These are phyloP conservation scores for Nephrotoma guestfalica DNA, from an alignment of 2,888 invertebrate species.

Conservation along the genomic window DNA sequence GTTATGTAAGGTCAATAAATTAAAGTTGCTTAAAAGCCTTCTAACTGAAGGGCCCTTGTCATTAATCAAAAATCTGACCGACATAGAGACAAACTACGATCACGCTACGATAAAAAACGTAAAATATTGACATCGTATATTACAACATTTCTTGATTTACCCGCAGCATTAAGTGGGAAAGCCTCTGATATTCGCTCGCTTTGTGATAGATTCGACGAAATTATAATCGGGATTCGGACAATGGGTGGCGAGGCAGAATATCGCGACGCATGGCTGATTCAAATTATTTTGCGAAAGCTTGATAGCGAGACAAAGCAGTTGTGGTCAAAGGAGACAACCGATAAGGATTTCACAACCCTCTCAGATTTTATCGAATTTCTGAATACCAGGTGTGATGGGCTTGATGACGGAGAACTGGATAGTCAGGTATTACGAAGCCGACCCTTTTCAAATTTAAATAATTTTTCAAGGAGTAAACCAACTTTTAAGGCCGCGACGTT, in stretches of 20 bases:
- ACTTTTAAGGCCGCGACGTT: no score
- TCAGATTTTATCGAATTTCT: background rate
- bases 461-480: background rate
- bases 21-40: no score
- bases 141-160: background rate
- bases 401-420: background rate
- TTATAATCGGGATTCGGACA: no score
- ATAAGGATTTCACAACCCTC: background rate
- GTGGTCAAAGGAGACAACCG: background rate
- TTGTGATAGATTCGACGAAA: background rate
- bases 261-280: background rate
- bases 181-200: background rate
- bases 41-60: no score
- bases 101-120: no score
- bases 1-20: no score
- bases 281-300: no score
- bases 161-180: background rate
- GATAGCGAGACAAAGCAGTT: no score
- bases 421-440: background rate
- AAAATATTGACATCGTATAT: background rate
- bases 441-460: background rate
- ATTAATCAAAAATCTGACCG: no score
- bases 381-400: background rate
- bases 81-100: no score
- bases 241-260: background rate